A percentile compares a stretch with the other conserved stretches of the same genome.
Conservation (phyloP, 2,113 vertebrate species). For the Tetrax tetrax region DNA sequence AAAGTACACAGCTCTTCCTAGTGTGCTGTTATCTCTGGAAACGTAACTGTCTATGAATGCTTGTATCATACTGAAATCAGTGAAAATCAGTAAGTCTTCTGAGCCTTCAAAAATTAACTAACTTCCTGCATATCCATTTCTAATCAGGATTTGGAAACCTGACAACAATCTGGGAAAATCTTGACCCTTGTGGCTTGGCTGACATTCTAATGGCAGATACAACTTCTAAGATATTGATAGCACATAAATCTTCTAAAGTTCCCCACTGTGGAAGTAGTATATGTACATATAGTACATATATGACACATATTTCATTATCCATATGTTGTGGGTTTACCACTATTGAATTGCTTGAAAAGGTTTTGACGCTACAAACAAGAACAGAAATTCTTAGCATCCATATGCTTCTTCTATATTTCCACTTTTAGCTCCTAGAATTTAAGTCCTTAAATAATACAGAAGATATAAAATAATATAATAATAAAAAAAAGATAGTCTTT, state of each 20-base stretch:
- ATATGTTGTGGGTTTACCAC: background rate
- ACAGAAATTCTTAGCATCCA: background rate
- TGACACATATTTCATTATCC: background rate
- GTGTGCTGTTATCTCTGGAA: background rate
- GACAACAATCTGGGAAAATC: background rate
- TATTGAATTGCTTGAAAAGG: background rate
- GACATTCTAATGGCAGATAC: background rate
- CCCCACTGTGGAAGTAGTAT: background rate
- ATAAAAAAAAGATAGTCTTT: background rate
- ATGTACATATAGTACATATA: too few relatives aligned
- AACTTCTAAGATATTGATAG: background rate
- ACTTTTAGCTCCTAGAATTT: background rate
- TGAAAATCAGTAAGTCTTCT: background rate
- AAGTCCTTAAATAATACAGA: background rate
- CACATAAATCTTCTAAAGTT: background rate
- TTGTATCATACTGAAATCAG: background rate
- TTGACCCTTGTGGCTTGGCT: background rate
- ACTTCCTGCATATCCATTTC: background rate
- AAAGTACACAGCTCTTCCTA: background rate
- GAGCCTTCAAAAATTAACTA: background rate
- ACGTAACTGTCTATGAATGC: background rate
- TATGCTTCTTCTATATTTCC: background rate
- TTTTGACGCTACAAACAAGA: background rate
- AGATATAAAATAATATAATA: background rate
- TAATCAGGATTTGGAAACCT: background rate